These are phyloP conservation scores for Oophaga pumilio DNA, from an alignment of 2,113 vertebrate genomes.

Conservation along the genomic window DNA sequence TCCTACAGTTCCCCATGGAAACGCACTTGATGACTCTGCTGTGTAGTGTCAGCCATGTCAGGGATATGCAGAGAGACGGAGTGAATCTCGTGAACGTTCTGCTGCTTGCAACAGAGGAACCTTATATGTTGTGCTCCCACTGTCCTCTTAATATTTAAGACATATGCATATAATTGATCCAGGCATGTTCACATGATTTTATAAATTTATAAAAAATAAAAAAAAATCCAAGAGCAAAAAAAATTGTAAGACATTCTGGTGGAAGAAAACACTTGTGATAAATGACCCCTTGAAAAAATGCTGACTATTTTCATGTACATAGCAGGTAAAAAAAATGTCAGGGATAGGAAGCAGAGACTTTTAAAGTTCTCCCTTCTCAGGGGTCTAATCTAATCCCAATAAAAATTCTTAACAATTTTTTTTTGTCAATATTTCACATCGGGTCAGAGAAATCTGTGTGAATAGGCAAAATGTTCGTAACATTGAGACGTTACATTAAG, in stretches of 20 bases:
- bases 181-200: not conserved
- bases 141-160: not conserved
- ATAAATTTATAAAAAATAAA: not conserved
- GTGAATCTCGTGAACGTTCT: not conserved
- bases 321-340: not conserved
- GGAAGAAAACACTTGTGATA: constrained; percentile 1
- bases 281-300: constrained; percentile 43
- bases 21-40: not conserved
- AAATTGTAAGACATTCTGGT: not conserved
- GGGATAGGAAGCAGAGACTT: not conserved
- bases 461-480: not conserved
- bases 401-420: not conserved
- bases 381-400: not conserved
- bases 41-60: not conserved
- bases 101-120: too few relatives aligned
- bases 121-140: too few relatives aligned
- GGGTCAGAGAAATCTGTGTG: not conserved
- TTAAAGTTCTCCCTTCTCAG: not conserved
- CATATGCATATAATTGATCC: not conserved
- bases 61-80: not conserved
- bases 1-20: not conserved
- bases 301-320: not conserved
- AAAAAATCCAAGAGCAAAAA: not conserved
- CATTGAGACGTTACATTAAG: constrained; percentile 2
- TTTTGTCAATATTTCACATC: not conserved